Evolutionary conservation across 1,140 invertebrate genomes (phyloP), one percentile per base, ranked within the genome.

Genomic region (Penaeus indicus): DNA sequence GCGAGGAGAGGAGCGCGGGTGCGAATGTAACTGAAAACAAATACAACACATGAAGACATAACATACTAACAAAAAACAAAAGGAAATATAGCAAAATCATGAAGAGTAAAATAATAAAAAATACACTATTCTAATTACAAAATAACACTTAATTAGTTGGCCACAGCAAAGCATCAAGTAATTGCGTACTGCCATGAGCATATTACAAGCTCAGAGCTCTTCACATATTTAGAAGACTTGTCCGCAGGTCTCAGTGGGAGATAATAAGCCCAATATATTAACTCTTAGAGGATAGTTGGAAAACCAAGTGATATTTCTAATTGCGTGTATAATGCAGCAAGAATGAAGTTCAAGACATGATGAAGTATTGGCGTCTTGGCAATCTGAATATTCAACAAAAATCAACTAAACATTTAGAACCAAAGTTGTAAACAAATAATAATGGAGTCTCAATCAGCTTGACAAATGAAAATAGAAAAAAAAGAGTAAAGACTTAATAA

Each of bases 61-160:
- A 87, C 22, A 90, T 86, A 83, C 78, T 62, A 80, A 92, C 90
- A 91, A 90, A 90, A 83, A 91, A 90, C 81, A 89, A 88, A 89
- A 91, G 72, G 64, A 75, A 90, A 85, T 67, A 85, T 84, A 85
- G 22, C 22, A 85, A 90, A 47, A 27, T 61, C 32, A 67, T 62
- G 60, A 85, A 81, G 84, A 90, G 77, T 72, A 38, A 82, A 78
- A 90, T 93, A 93, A 92, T 93, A 92, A 86, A 42, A 92, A 92
- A 32, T 86, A 54, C 19, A 72, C 64, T 81, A 32, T 42, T 75
- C 32, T 25, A 77, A 69, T 54, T 72, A 63, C 78, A 47, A 83
- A 27, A 75, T 88, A 83, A 82, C 27, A 83, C 47, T 11, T 77
- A 19, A 88, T 83, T 83, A 83, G 80, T 83, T 82, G 32, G 80